phyloP scores from a whole-genome alignment of 1,140 invertebrate genomes.

The Drosophila punjabiensis region DNA sequence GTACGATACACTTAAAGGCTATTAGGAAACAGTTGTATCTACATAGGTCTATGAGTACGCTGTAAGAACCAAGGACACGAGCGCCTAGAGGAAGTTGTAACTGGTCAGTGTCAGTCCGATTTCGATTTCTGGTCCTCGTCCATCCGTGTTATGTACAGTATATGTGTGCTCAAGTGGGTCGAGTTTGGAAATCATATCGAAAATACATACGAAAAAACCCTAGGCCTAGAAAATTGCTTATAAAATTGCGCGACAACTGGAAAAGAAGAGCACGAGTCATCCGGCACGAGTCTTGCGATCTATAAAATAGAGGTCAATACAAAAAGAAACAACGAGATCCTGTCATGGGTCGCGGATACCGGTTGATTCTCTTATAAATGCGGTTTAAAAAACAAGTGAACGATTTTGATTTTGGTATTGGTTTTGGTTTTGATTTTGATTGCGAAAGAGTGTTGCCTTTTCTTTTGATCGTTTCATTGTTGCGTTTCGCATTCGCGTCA shows the following conservation, averaged over 20 bases:
- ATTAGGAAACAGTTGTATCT: conserved; percentile 84
- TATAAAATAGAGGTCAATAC: conserved; percentile 63
- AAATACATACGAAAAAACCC: conserved; percentile 70
- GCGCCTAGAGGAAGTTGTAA: conserved; percentile 48
- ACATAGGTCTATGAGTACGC: conserved; percentile 80
- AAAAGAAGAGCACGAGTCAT: conserved; percentile 31
- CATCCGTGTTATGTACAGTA: conserved; percentile 64
- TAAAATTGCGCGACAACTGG: conserved; percentile 67
- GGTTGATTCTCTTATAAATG: conserved; percentile 58
- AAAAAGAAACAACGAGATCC: conserved; percentile 55
- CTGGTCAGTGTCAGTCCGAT: conserved; percentile 32
- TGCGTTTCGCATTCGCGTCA: conserved; percentile 65
- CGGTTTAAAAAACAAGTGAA: conserved; percentile 75
- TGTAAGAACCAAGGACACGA: conserved; percentile 53
- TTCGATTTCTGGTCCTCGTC: conserved; percentile 25
- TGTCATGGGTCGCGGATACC: conserved; percentile 12
- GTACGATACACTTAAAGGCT: conserved; percentile 70
- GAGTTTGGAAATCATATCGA: conserved; percentile 56
- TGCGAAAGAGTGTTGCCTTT: conserved; percentile 49
- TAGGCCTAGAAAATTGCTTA: conserved; percentile 82
- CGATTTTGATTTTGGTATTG: conserved; percentile 63
- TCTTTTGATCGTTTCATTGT: conserved; percentile 65
- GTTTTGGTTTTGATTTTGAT: conserved; percentile 50
- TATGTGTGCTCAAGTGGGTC: conserved; percentile 22
- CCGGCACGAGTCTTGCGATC: conserved; percentile 36